Base-by-base conservation (phyloP, 2,113 vertebrate species). In the Cairina moschata region DNA sequence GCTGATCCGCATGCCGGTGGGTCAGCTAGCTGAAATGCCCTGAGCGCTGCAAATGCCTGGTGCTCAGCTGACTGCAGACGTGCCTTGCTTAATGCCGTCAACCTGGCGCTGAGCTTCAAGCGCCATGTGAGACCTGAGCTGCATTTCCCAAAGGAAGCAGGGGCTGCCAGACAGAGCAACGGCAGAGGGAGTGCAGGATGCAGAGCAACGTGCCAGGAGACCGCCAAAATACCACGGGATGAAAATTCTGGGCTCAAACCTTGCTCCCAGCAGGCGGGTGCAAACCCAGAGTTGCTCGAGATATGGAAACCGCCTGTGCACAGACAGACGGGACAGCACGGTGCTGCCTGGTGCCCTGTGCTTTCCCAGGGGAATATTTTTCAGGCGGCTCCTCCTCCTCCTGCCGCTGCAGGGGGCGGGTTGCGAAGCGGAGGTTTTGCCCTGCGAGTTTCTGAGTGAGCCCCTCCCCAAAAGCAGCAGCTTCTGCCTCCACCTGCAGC, bases 251-350 rank as follows among this genome's bases (percentile, higher is more conserved):
- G 54, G 28, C 36, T 31, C 21, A 74, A 62, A 77, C 15, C 55
- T 84, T 54, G 55, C 73, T 66, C 77, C 9, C 0, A 17, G 6
- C 17, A 55, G 42, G n/a, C 13, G 8, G 79, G 40, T 36, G 28
- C 54, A 54, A 29, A 31, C 6, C 60, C 31, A 1, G 22, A 44
- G 28, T 8, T 13, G 9, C 29, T 54, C 1, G 0, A 62, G 58
- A 28, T 2, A n/a, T 0, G 28, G 69, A 22, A 73, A 58, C 38
- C 11, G 14, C 54, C 63, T 0, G 0, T 9, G 81, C 52, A 20
- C 0, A 23, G 50, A 8, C 1, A 15, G 44, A 7, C 1, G 11
- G 15, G 44, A 52, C 2, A 34, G 18, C 38, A 50, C 20, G 36
- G 10, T 10, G 36, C 85, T 22, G 78, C 52, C 28, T 7, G 63